Evolutionary conservation across 2,113 vertebrate species (phyloP).

Genomic region (Platichthys stellatus): DNA sequence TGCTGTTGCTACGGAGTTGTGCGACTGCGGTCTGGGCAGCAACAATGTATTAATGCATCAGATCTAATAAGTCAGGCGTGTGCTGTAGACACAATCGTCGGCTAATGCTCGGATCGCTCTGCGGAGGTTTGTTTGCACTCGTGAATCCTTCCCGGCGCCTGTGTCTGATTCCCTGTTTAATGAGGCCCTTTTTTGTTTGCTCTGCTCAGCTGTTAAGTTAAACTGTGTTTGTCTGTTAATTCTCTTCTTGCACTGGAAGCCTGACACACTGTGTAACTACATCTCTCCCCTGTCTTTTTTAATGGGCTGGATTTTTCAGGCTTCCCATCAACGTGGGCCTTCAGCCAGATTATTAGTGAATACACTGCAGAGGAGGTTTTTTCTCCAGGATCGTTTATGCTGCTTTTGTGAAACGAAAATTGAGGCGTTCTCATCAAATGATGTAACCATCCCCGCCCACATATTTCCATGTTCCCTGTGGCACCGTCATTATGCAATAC

Average conservation of each 20-base stretch:
- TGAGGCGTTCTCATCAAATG: too few relatives aligned
- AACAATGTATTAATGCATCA: slow-evolving; percentile 6
- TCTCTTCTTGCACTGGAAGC: not conserved
- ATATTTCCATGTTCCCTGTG: too few relatives aligned
- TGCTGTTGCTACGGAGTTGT: not conserved
- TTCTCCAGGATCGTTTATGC: not conserved
- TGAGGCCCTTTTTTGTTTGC: slow-evolving; percentile 22
- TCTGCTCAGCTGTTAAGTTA: slow-evolving; percentile 23
- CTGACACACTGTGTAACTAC: slow-evolving; percentile 1
- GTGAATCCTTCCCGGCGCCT: slow-evolving; percentile 4
- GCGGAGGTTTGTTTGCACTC: slow-evolving; percentile 8
- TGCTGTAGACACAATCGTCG: not conserved
- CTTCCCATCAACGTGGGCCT: not conserved
- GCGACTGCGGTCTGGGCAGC: not conserved
- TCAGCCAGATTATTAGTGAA: not conserved
- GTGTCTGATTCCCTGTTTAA: slow-evolving; percentile 19
- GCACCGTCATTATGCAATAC: too few relatives aligned
- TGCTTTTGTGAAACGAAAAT: too few relatives aligned
- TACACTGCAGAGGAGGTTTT: not conserved
- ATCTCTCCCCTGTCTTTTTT: not conserved
- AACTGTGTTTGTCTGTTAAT: slow-evolving; percentile 30
- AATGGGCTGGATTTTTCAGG: not conserved
- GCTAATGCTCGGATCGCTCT: not conserved
- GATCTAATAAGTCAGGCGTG: slow-evolving; percentile 5
- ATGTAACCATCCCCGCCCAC: too few relatives aligned